Base-by-base conservation (phyloP, 1,140 invertebrate genomes). In the Solenopsis fugax region DNA sequence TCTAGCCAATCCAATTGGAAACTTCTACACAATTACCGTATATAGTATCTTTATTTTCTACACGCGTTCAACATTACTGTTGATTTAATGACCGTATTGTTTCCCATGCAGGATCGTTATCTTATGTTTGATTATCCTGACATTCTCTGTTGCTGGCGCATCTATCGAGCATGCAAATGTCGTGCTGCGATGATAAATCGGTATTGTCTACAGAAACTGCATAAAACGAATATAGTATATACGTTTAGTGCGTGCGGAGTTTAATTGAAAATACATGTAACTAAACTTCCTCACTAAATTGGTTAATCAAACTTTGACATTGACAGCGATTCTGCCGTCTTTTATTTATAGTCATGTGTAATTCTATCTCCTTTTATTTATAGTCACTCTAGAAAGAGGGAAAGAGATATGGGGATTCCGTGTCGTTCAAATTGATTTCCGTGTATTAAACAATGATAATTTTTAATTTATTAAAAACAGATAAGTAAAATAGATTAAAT, bases 201-300 rank as follows among this genome's bases (percentile, higher is more conserved):
- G 80, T 50, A 84, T 84, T 84, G 69, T 84, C 80, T 75, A 67
- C 54, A 37, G 80, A 75, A 34, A 37, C 45, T 13, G 21, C 16
- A 18, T 24, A 58, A 24, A 58, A 3, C 65, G 41, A 6, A 81
- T 13, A 72, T 41, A 7, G 1, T 41, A 41, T 7, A 41, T 41
- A 29, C 18, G 34, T 71, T 24, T 18, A 58, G 21, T 12, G 24
- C 67, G 45, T 72, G 69, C 29, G 29, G 21, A 60, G 67, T 82
- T 82, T 73, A 73, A 75, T 84, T 84, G 24, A 60, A 84, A 84
- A 84, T 84, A 84, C n/a, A n/a, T n/a, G n/a, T 84, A 84, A 62
- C 69, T 9, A 48, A 75, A 13, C 12, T 45, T 41, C 3, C 64
- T 60, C 13, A 21, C 69, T 73, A 62, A 73, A 82, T 82, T 65